phyloP scores from a whole-genome alignment of 2,797 vertebrate species.

The Tokudaia muenninki region DNA sequence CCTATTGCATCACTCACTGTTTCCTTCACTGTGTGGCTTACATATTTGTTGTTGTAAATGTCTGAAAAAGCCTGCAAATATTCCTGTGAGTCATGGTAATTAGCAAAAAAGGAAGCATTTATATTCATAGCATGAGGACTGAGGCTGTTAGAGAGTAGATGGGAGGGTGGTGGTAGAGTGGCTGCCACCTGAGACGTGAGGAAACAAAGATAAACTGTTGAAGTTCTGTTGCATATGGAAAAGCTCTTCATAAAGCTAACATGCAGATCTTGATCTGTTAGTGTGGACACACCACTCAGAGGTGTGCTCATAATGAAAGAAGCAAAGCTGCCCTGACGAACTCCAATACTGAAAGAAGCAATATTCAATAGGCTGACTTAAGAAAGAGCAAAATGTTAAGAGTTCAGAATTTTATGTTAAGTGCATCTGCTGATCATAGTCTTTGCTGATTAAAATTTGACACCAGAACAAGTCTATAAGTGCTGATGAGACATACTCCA shows the following conservation, averaged over 20 bases:
- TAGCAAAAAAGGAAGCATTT: background rate
- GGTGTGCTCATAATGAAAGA: background rate
- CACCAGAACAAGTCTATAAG: background rate
- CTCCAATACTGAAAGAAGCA: background rate
- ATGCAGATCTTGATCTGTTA: background rate
- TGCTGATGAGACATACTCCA: background rate
- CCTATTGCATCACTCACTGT: background rate
- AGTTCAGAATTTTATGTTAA: background rate
- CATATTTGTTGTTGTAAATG: background rate
- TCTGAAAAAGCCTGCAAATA: background rate
- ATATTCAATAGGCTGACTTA: background rate
- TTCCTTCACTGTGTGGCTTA: background rate
- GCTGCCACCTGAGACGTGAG: background rate
- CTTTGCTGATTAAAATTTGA: background rate
- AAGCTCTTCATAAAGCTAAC: background rate
- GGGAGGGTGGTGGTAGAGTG: background rate
- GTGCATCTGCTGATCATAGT: background rate
- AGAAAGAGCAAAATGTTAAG: background rate
- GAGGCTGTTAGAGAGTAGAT: background rate
- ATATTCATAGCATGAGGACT: background rate
- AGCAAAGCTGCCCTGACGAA: background rate
- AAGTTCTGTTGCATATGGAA: background rate
- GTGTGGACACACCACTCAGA: background rate
- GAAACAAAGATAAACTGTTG: background rate
- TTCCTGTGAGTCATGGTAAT: background rate